Evolutionary conservation across 2,888 invertebrate genomes (phyloP).

Genomic region (Lycophotia porphyrea): DNA sequence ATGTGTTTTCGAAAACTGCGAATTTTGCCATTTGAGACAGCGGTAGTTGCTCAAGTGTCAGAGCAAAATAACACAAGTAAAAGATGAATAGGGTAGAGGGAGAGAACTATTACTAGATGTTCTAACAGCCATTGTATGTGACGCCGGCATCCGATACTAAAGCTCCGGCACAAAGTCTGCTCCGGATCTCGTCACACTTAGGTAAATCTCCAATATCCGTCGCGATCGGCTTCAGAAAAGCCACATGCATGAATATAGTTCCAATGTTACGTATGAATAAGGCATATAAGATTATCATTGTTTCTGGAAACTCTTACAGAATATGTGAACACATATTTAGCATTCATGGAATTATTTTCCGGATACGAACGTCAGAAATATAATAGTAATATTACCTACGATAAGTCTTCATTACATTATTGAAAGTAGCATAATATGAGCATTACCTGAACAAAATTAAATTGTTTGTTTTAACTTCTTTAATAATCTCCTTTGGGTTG

Average conservation of each 20-base stretch:
- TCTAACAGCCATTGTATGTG: slow-evolving; percentile 78
- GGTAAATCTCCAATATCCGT: slow-evolving; percentile 88
- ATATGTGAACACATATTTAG: slow-evolving; percentile 41
- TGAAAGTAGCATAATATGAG: not conserved
- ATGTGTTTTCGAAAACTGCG: not conserved
- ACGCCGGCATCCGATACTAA: slow-evolving; percentile 76
- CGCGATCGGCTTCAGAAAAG: slow-evolving; percentile 80
- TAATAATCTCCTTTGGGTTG: not conserved
- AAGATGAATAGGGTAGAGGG: slow-evolving; percentile 69
- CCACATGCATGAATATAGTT: slow-evolving; percentile 74
- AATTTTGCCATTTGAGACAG: not conserved
- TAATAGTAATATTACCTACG: slow-evolving; percentile 14
- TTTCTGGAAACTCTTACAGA: slow-evolving; percentile 44
- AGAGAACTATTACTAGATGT: slow-evolving; percentile 80
- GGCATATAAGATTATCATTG: slow-evolving; percentile 55
- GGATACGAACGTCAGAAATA: slow-evolving; percentile 6
- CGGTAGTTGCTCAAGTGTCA: slow-evolving; percentile 27
- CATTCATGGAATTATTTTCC: slow-evolving; percentile 48
- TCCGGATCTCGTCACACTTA: slow-evolving; percentile 85
- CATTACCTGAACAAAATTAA: slow-evolving; percentile 17
- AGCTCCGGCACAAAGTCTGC: slow-evolving; percentile 82
- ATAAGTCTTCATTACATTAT: slow-evolving; percentile 8
- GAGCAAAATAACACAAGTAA: slow-evolving; percentile 50
- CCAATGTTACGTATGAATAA: slow-evolving; percentile 67
- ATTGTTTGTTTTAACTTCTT: not conserved